These are phyloP conservation scores for Calypte anna DNA, from an alignment of 2,113 vertebrate species.

Conservation along the genomic window DNA sequence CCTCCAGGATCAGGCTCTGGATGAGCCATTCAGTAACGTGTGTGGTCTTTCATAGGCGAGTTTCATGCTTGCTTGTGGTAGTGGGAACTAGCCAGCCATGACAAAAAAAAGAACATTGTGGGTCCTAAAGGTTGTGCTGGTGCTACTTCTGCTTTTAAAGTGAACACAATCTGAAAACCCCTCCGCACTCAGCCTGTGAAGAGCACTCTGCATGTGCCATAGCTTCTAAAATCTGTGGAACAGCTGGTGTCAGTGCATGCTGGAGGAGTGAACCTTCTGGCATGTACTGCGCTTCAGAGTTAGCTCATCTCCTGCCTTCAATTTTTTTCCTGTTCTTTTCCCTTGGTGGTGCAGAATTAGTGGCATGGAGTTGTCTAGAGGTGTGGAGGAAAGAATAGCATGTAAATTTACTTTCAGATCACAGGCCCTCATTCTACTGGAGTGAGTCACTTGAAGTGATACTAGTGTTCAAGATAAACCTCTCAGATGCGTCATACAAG, in stretches of 20 bases:
- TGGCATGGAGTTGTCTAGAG: not conserved
- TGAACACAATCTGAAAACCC: conserved; percentile 50
- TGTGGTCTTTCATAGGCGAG: not conserved
- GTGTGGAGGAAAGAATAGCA: not conserved
- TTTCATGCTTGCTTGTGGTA: conserved; percentile 31
- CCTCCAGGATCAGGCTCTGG: conserved; percentile 16
- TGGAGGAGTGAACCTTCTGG: not conserved
- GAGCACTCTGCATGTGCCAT: not conserved
- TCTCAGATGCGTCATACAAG: not conserved
- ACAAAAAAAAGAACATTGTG: conserved; percentile 43
- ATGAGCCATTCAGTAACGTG: conserved; percentile 1
- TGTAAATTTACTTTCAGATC: conserved; percentile 12
- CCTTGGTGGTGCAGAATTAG: not conserved
- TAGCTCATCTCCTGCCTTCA: not conserved
- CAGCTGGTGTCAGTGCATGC: not conserved
- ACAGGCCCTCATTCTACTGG: not conserved
- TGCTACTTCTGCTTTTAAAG: conserved; percentile 70
- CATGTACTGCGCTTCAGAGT: fast-evolving
- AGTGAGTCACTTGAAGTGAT: conserved; percentile 34
- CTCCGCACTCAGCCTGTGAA: conserved; percentile 16
- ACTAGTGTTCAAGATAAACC: not conserved
- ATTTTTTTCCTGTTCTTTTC: not conserved
- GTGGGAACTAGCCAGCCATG: conserved; percentile 33
- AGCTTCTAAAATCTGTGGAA: not conserved
- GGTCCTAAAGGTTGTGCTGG: conserved; percentile 31